These are phyloP conservation scores for Pedionomus torquatus DNA, from an alignment of 2,113 vertebrate species.

Conservation along the genomic window DNA sequence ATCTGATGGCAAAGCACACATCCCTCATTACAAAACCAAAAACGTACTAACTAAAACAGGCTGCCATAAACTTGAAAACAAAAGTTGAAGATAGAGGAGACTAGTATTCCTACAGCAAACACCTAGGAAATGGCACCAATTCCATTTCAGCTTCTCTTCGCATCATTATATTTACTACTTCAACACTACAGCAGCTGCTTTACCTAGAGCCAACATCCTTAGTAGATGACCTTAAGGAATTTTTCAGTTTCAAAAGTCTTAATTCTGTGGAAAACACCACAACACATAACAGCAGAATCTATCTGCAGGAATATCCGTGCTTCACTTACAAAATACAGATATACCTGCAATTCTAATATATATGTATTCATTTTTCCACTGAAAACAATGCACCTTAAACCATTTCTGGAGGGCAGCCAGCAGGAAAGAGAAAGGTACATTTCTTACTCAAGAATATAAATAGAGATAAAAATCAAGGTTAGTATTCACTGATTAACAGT, in stretches of 20 bases:
- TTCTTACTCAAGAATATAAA: constrained; percentile 77
- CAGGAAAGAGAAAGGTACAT: background rate
- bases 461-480: constrained; percentile 75
- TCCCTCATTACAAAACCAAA: background rate
- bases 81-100: background rate
- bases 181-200: background rate
- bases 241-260: background rate
- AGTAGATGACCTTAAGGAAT: background rate
- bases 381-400: background rate
- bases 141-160: background rate
- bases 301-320: background rate
- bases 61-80: background rate
- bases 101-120: background rate
- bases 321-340: background rate
- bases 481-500: constrained; percentile 75
- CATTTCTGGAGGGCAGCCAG: background rate
- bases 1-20: background rate
- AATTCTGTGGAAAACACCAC: background rate
- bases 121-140: background rate
- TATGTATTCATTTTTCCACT: background rate
- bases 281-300: background rate
- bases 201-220: background rate
- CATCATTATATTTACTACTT: background rate
- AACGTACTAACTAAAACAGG: background rate
- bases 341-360: background rate